Evolutionary conservation across 1,140 invertebrate genomes (phyloP), one percentile per base, ranked within the genome.

Genomic region (Latrodectus geometricus): DNA sequence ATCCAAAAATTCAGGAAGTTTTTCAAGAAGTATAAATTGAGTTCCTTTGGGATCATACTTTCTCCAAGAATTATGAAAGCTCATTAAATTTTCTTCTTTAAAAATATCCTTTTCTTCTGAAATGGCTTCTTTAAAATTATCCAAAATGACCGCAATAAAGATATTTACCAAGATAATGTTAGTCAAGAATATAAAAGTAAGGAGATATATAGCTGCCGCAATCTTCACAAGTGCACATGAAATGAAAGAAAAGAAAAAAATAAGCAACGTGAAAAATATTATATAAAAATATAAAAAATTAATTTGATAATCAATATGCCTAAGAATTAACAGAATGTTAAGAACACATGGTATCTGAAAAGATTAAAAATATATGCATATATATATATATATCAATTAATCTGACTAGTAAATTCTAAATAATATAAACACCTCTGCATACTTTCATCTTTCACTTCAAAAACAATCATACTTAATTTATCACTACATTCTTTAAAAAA

Each of bases 41-140:
- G 97, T 98, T 75, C 97, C 98, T 90, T 98, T 96, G 0, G 98
- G 97, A 92, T 99, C 98, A 92, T 97, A 99, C 89, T 97, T 95
- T 91, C 98, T 97, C 98, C 98, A 99, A 89, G 98, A 98, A 92
- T 99, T 97, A 91, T 99, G 99, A 92, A 98, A 99, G 96, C 98
- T 98, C 91, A 99, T 98, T 92, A 99, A 99, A 91, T 99, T 98
- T 92, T 99, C 97, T 91, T 98, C 97, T 56, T 97, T 99, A 68
- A 99, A 93, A 90, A 97, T 97, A 92, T 99, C 97, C 91, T 99
- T 97, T 72, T 99, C 98, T 92, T 99, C 98, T 92, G 99, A 97
- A 65, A 97, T 98, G 61, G 97, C 98, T 92, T 97, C 95, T 76
- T 96, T 98, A 92, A 99, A 99, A 92, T 99, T 99, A 92, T 99